phyloP scores from a whole-genome alignment of 2,113 vertebrate genomes.

The Lophius piscatorius region DNA sequence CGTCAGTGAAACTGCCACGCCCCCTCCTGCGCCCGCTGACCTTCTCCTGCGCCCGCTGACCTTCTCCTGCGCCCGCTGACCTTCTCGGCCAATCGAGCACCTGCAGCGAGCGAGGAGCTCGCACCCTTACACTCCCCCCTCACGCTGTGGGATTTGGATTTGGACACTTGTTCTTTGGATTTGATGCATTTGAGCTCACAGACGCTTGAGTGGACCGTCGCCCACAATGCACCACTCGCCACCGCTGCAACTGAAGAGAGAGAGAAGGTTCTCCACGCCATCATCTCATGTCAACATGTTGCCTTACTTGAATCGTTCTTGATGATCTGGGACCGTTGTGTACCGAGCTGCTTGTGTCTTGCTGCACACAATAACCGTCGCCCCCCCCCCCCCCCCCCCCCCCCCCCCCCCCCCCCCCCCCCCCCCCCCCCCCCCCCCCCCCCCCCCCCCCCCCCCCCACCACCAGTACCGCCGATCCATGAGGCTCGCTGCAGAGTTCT shows the following conservation, averaged over 20 bases:
- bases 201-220: constrained; percentile 10
- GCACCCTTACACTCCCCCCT: too few relatives aligned
- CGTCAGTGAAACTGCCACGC: constrained; percentile 74
- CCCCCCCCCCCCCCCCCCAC: too few relatives aligned
- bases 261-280: too few relatives aligned
- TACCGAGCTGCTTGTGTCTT: constrained; percentile 52
- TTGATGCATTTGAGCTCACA: constrained; percentile 4
- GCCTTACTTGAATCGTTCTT: constrained; percentile 76
- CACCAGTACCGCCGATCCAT: too few relatives aligned
- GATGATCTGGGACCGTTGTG: constrained; percentile 46
- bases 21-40: constrained; percentile 14
- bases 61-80: constrained; percentile 12
- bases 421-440: too few relatives aligned
- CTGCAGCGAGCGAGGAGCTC: not conserved
- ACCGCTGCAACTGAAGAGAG: too few relatives aligned
- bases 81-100: constrained; percentile 31
- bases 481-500: too few relatives aligned
- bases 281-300: constrained; percentile 69
- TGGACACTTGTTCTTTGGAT: constrained; percentile 9
- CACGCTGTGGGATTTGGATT: constrained; percentile 11
- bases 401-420: not conserved
- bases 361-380: constrained; percentile 45
- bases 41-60: constrained; percentile 13
- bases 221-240: constrained; percentile 26
- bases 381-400: constrained; percentile 32